These are phyloP conservation scores for Epirrhoe tristata DNA, from an alignment of 2,888 invertebrate species.

Conservation along the genomic window DNA sequence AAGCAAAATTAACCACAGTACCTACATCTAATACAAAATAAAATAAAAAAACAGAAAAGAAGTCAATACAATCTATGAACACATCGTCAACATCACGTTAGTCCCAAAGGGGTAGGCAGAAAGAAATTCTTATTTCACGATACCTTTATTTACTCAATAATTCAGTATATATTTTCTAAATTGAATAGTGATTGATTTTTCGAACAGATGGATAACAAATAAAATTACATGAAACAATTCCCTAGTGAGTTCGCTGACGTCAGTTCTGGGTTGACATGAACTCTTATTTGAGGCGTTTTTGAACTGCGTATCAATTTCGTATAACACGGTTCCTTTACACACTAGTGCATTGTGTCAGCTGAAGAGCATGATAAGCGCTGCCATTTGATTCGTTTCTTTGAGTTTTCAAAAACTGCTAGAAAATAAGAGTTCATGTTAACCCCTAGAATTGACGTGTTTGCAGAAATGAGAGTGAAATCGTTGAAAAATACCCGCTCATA, in stretches of 20 bases:
- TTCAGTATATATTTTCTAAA: not conserved
- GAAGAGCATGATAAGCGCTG: too few species aligned
- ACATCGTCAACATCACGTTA: not conserved
- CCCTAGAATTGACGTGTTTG: slow-evolving; percentile 13
- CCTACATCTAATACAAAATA: not conserved
- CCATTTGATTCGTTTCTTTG: too few species aligned
- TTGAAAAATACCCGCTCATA: slow-evolving; percentile 33
- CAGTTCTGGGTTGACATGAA: too few species aligned
- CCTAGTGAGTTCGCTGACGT: slow-evolving; percentile 8
- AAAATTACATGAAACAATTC: not conserved
- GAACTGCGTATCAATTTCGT: too few species aligned
- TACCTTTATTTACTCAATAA: not conserved
- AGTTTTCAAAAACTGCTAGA: too few species aligned
- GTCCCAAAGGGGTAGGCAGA: not conserved
- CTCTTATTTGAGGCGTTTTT: too few species aligned
- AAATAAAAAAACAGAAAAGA: not conserved
- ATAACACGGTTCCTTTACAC: too few species aligned
- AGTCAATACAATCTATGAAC: not conserved
- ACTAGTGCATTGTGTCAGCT: too few species aligned
- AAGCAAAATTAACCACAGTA: too few species aligned
- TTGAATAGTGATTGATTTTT: not conserved
- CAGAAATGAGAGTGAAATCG: slow-evolving; percentile 27
- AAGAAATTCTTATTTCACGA: not conserved
- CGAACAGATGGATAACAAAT: not conserved
- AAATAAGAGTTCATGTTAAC: too few species aligned